A percentile compares a stretch with the other conserved stretches of the same genome.
These are phyloP conservation scores for Crenuchus spilurus DNA, from an alignment of 2,797 vertebrate genomes.

Conservation along the genomic window DNA sequence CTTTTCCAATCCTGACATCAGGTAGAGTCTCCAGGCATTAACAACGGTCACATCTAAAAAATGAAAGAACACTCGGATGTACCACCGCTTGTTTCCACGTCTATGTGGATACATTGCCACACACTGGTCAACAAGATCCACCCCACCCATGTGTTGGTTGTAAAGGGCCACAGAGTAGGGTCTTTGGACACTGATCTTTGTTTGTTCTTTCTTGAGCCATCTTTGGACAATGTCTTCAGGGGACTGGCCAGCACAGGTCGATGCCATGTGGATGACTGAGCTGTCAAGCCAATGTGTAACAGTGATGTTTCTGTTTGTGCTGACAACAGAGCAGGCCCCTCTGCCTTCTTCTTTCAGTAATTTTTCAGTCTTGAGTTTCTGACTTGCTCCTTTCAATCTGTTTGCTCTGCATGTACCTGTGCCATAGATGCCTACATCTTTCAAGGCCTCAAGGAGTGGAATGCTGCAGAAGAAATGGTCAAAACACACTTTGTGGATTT, in stretches of 20 bases:
- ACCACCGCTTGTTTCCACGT: conserved; percentile 16
- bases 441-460: conserved; percentile 29
- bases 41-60: too few species aligned
- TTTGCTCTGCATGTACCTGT: conserved; percentile 40
- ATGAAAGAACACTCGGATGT: conserved; percentile 22
- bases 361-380: conserved; percentile 52
- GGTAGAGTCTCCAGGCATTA: too few species aligned
- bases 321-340: conserved; percentile 47
- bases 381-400: conserved; percentile 48
- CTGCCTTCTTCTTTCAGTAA: conserved; percentile 39
- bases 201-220: conserved; percentile 16
- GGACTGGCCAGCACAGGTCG: neutral
- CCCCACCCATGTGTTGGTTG: conserved; percentile 20
- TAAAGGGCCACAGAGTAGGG: conserved; percentile 2
- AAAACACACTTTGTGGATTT: conserved; percentile 44
- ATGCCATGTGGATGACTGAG: conserved; percentile 46
- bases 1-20: too few species aligned
- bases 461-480: conserved; percentile 45
- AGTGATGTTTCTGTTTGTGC: conserved; percentile 45
- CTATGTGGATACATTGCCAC: conserved; percentile 21
- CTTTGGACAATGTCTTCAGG: neutral
- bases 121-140: conserved; percentile 9
- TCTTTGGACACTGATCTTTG: neutral
- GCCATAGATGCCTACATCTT: conserved; percentile 38
- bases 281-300: conserved; percentile 47